These are phyloP conservation scores for Cydia amplana DNA, from an alignment of 1,140 invertebrate genomes.

Conservation along the genomic window DNA sequence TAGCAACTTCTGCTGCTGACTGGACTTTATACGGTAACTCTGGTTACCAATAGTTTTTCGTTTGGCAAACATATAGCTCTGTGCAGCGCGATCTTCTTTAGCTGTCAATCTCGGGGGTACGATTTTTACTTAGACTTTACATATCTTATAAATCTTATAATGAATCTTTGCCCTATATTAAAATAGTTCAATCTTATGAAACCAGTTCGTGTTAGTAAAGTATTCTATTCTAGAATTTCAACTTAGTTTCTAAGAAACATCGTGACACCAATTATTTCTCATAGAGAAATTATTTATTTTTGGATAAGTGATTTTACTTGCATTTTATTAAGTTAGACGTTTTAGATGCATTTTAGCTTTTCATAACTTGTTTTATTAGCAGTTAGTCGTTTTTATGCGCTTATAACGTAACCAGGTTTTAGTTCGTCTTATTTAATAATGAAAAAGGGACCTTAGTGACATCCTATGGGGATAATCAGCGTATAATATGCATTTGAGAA, in stretches of 20 bases:
- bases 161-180: no score
- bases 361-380: neutral
- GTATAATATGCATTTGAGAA: no score
- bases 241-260: constrained; percentile 28
- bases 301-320: constrained; percentile 26
- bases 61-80: no score
- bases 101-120: no score
- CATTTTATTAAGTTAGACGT: constrained; percentile 19
- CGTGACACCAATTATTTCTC: constrained; percentile 23
- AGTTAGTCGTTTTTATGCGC: constrained; percentile 16
- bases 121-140: no score
- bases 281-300: constrained; percentile 28
- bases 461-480: no score
- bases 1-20: no score
- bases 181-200: neutral
- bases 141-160: no score
- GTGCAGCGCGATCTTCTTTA: no score
- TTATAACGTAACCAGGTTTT: neutral
- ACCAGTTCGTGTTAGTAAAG: constrained; percentile 9
- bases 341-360: constrained; percentile 30
- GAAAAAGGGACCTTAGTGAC: neutral
- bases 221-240: constrained; percentile 3
- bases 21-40: no score
- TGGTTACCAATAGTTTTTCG: no score
- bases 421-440: neutral